Evolutionary conservation across 2,113 vertebrate species (phyloP).

Genomic region (Microtus ochrogaster): DNA sequence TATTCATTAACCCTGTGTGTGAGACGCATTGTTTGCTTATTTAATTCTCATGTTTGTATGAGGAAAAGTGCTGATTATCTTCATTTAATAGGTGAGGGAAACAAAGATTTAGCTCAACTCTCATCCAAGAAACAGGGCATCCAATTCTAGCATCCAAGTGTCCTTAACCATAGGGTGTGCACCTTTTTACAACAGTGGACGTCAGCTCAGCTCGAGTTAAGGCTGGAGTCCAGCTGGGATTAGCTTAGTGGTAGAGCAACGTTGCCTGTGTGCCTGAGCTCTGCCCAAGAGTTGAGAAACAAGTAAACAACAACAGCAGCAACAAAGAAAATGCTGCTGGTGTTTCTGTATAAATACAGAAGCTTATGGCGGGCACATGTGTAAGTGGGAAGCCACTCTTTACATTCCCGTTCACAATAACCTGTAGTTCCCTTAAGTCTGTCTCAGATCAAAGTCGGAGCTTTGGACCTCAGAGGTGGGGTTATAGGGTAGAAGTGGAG

Average conservation of each 20-base stretch:
- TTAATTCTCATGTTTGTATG: conserved; percentile 47
- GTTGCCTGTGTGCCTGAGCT: background rate
- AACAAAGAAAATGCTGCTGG: background rate
- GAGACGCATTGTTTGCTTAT: conserved; percentile 19
- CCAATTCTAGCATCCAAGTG: background rate
- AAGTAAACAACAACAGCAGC: background rate
- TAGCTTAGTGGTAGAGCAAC: background rate
- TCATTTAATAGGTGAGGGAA: conserved; percentile 40
- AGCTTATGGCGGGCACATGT: background rate
- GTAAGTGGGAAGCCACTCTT: conserved; percentile 11
- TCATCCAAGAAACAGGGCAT: background rate
- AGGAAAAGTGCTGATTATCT: background rate
- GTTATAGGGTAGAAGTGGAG: background rate
- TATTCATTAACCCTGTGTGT: conserved; percentile 21
- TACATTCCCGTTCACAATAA: background rate
- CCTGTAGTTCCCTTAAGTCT: background rate
- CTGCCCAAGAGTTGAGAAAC: background rate
- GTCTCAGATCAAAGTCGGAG: background rate
- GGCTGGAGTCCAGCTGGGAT: background rate
- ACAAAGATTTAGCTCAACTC: background rate
- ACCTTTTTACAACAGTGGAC: background rate
- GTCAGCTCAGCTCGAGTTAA: conserved; percentile 27
- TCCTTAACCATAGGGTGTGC: too few relatives aligned
- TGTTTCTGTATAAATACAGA: too few relatives aligned
- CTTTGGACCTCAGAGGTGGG: background rate